Evolutionary conservation across 1,140 invertebrate species (phyloP), one percentile per base, ranked within the genome.

Genomic region (Cotesia typhae): DNA sequence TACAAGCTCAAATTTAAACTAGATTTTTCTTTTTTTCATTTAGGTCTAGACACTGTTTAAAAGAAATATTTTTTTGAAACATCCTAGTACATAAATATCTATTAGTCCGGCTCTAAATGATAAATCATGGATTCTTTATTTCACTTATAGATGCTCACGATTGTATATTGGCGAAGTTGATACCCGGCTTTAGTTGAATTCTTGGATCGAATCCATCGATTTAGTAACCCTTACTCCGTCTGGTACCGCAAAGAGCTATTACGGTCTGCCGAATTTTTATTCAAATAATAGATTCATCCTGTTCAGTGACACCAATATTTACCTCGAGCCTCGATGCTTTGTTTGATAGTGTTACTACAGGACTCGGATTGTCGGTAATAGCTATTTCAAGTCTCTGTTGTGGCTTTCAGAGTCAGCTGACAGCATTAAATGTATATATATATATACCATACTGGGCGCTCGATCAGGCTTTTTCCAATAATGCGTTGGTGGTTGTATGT

Each of bases 121-220:
- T 67, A 67, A 28, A 67, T 67, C 52, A 67, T 67, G n/a, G 64
- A 47, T 66, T 66, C 38, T 66, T 52, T 52, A 63, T 63, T 37
- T 37, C 60, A 41, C 35, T 66, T 66, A 66, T 66, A 51, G 47
- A 28, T 66, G 60, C 12, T 66, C 64, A 41, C 9, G 12, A 51
- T 10, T 66, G 61, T 17, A 20, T 59, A 17, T 59, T 59, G 14
- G 4, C 28, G 28, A 17, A 9, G 20, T 35, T 20, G 28, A 20
- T 9, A 10, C 9, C 4, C 14, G 28, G 57, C 20, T 59, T 17
- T 28, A 9, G 20, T 9, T 59, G 5, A 59, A 59, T 55, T 59
- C 17, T 59, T 28, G 14, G 20, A 59, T 59, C 28, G 14, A 59
- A 59, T 7, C 1, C n/a, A 10, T 10, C 17, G 17, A 59, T 59